Base-by-base conservation (phyloP, 2,797 vertebrate genomes). In the Perdix hodgsoniae region DNA sequence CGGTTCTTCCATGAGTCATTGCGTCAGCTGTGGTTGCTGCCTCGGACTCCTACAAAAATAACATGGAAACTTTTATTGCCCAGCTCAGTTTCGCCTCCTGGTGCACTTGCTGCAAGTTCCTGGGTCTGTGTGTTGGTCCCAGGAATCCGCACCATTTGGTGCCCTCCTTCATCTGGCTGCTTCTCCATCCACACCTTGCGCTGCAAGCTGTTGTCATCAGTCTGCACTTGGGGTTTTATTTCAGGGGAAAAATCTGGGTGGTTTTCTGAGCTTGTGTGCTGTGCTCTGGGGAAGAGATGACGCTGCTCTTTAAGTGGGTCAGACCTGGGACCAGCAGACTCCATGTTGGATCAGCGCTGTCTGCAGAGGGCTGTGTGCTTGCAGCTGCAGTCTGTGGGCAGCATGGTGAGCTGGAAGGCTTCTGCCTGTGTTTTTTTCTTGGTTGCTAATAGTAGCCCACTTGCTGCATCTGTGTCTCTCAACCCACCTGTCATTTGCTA, bases 1-100 rank as follows among this genome's bases (percentile, higher is more conserved):
- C 83, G 54, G 70, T 86, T 95, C 83, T 94, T 90, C 84, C 54
- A 6, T 97, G 95, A 97, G 83, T 96, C 96, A 96, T 80, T 78
- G 73, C 50, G 2, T 96, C 94, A 96, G 94, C 96, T 97, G 85
- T 65, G 90, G 88, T 82, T 94, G 93, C 86, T 96, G 84, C 83
- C 93, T 78, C 31, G 52, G 81, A 80, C 86, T 94, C 52, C 76
- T 95, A 77, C 90, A 79, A 76, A 96, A 96, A 91, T 67, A 96
- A 91, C 91, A 49, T 2, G 9, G 39, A 84, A 78, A 21, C 93
- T 95, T 49, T 17, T 70, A 54, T 60, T 83, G 72, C 79, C 65
- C 79, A 40, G 44, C 87, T 97, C 5, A 6, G 45, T 78, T 84
- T 91, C 22, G 8, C 83, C 75, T 86, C 77, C 76, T 65, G 29